These are phyloP conservation scores for Oryzias woworae DNA, from an alignment of 2,113 vertebrate species.

Conservation along the genomic window DNA sequence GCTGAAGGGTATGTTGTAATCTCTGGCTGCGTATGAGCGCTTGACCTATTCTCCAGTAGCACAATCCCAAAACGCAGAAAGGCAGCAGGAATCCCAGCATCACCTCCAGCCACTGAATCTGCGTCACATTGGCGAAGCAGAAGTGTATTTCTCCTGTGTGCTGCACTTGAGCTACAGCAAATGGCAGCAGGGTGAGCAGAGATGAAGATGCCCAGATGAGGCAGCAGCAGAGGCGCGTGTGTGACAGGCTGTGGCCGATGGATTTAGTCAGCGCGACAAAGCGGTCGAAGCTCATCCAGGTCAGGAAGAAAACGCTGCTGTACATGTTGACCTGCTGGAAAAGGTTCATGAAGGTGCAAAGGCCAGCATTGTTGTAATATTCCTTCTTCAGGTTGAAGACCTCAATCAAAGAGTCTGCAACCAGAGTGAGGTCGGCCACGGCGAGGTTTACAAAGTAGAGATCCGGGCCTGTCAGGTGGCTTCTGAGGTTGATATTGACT, in stretches of 20 bases:
- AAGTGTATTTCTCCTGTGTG: constrained; percentile 83
- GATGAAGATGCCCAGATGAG: constrained; percentile 86
- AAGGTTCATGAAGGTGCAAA: constrained; percentile 92
- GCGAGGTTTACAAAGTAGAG: constrained; percentile 92
- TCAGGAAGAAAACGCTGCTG: constrained; percentile 93
- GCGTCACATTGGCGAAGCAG: constrained; percentile 87
- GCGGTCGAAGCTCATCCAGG: constrained; percentile 95
- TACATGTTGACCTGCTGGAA: constrained; percentile 96
- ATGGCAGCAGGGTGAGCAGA: constrained; percentile 84
- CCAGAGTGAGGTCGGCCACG: constrained; percentile 84
- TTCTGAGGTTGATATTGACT: constrained; percentile 85
- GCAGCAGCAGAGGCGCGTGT: constrained; percentile 81
- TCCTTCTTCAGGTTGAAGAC: constrained; percentile 89
- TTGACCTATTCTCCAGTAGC: constrained; percentile 85
- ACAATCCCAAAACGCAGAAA: constrained; percentile 86
- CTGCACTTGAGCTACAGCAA: constrained; percentile 81
- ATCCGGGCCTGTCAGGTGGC: constrained; percentile 85
- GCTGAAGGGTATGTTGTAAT: constrained; percentile 63
- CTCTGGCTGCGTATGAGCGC: constrained; percentile 77
- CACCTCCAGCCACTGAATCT: constrained; percentile 93
- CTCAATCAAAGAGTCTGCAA: constrained; percentile 90
- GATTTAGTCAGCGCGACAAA: constrained; percentile 83
- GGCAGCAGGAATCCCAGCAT: constrained; percentile 87
- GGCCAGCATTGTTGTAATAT: constrained; percentile 85
- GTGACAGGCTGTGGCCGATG: constrained; percentile 76